Base-by-base conservation (phyloP, 2,888 invertebrate species). In the Seira musarum region DNA sequence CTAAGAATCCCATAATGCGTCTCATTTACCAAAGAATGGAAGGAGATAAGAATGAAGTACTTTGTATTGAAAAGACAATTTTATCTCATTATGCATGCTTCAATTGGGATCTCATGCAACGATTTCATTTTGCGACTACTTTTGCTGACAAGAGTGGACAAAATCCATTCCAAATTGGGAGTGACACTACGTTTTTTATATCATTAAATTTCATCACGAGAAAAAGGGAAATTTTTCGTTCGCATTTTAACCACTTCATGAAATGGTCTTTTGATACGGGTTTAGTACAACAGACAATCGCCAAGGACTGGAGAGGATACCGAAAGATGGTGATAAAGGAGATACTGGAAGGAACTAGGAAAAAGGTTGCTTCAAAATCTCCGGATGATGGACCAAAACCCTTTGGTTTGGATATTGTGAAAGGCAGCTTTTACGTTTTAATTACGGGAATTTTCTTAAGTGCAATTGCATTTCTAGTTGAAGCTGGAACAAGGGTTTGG, bases 401-500 rank as follows among this genome's bases (percentile, higher is more conserved):
- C 2, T 72, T 72, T 35, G 21, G 40, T 15, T 63, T 72, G 25
- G 63, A 68, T 15, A 68, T 30, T 57, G 79, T 79, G 17, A 72
- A 66, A 53, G 79, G 79, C n/a, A 49, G 68, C 24, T 79, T 79
- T 35, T 22, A 63, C 5, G 35, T 79, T 63, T 73, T 72, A 13
- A 2, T 72, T 15, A n/a, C n/a, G n/a, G n/a, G n/a, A n/a, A n/a
- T n/a, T n/a, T n/a, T n/a, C n/a, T n/a, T n/a, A n/a, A n/a, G n/a
- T n/a, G n/a, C n/a, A n/a, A n/a, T n/a, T n/a, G n/a, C n/a, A n/a
- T n/a, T n/a, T n/a, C n/a, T n/a, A n/a, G n/a, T n/a, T n/a, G n/a
- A n/a, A n/a, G n/a, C n/a, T n/a, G n/a, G n/a, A n/a, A n/a, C n/a
- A n/a, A n/a, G n/a, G n/a, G n/a, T n/a, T n/a, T n/a, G n/a, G n/a